Evolutionary conservation across 37 sponge, comb jelly and placozoan genomes (phyloP).

Genomic region (Spongilla lacustris): DNA sequence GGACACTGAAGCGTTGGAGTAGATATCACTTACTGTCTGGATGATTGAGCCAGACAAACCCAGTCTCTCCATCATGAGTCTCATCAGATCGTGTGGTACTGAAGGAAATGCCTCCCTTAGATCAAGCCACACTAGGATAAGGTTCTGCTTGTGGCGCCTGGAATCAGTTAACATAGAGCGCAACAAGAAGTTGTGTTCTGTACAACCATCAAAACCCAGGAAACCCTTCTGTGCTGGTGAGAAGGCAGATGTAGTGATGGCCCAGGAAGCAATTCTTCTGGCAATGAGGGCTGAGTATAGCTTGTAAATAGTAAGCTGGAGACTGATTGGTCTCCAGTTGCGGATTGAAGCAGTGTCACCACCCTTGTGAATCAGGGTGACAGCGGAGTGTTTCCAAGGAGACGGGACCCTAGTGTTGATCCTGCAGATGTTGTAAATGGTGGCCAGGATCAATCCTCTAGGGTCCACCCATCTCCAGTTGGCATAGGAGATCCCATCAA

Average conservation of each 20-base stretch:
- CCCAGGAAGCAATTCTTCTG: slow-evolving; percentile 42
- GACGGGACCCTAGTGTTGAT: slow-evolving; percentile 5
- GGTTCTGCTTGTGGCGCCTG: slow-evolving; percentile 11
- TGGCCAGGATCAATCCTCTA: not conserved
- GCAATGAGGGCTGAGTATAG: slow-evolving; percentile 38
- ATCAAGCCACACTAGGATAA: slow-evolving; percentile 34
- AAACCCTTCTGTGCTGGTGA: slow-evolving; percentile 36
- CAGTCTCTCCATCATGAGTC: not conserved
- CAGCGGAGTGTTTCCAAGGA: slow-evolving; percentile 22
- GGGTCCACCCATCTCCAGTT: not conserved
- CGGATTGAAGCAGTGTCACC: not conserved
- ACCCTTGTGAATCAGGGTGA: slow-evolving; percentile 26
- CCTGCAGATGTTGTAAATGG: slow-evolving; percentile 15
- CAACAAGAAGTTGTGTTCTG: slow-evolving; percentile 39
- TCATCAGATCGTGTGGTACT: slow-evolving; percentile 12
- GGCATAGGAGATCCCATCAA: not conserved
- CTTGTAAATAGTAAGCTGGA: slow-evolving; percentile 48
- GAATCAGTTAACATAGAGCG: slow-evolving; percentile 10
- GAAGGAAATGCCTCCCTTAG: slow-evolving; percentile 45
- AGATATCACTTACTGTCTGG: slow-evolving; percentile 20
- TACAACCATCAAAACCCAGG: slow-evolving; percentile 40
- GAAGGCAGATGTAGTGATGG: not conserved
- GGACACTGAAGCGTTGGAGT: not conserved
- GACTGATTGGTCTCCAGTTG: slow-evolving; percentile 51
- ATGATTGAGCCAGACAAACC: not conserved